These are phyloP conservation scores for Pyxicephalus adspersus DNA, from an alignment of 2,113 vertebrate genomes.

Conservation along the genomic window DNA sequence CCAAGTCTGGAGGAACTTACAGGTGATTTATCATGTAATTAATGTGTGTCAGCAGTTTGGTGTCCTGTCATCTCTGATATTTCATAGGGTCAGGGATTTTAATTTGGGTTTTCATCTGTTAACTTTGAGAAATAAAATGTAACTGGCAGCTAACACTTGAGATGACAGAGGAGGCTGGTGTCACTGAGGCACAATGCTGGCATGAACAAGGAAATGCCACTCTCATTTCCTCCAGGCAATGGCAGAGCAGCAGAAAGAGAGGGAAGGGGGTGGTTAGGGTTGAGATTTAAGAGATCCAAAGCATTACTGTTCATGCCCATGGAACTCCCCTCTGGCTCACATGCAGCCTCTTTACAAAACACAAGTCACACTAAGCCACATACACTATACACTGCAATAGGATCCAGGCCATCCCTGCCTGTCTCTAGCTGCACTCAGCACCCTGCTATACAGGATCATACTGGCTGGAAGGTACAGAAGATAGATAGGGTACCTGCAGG, in stretches of 20 bases:
- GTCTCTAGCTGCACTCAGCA: background rate
- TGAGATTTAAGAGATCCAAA: background rate
- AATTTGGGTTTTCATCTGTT: slow-evolving; percentile 1
- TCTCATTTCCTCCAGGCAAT: background rate
- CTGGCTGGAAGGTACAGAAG: too few relatives aligned
- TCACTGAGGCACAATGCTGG: background rate
- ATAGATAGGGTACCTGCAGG: background rate
- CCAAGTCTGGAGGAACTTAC: background rate
- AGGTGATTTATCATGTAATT: background rate
- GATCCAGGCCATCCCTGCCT: background rate
- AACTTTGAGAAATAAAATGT: background rate
- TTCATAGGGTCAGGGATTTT: background rate
- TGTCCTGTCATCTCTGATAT: background rate
- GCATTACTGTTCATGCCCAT: background rate
- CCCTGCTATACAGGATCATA: background rate
- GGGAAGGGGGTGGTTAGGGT: background rate
- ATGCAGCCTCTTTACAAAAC: slow-evolving; percentile 26
- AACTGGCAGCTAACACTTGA: background rate
- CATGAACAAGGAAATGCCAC: background rate
- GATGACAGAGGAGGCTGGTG: background rate
- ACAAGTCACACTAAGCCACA: background rate
- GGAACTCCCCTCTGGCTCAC: background rate
- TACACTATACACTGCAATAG: background rate
- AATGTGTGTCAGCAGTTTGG: background rate
- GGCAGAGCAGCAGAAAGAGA: background rate